Conservation (phyloP, 1,140 invertebrate genomes). For the Macrocentrus cingulum region DNA sequence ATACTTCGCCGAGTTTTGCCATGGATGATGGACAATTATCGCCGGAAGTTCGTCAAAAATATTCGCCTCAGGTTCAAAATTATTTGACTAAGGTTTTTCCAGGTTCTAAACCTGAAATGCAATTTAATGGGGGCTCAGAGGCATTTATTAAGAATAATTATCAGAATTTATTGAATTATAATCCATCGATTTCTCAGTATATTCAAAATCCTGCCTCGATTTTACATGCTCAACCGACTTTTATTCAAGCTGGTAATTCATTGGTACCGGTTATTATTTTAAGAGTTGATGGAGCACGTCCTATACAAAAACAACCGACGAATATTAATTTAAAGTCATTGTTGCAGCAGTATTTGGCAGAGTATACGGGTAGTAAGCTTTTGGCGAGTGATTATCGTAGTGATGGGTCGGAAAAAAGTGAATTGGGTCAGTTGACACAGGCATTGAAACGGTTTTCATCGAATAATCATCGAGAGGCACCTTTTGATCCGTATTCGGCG, state of each 20-base stretch:
- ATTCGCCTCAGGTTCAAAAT: slow-evolving; percentile 32
- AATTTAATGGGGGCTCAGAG: slow-evolving; percentile 1
- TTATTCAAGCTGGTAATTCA: slow-evolving; percentile 53
- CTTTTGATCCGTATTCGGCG: too few species aligned
- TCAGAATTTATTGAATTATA: slow-evolving; percentile 48
- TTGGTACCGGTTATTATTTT: slow-evolving; percentile 55
- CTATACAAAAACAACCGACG: slow-evolving; percentile 36
- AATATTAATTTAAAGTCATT: slow-evolving; percentile 54
- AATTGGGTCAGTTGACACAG: slow-evolving; percentile 42
- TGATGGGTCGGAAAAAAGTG: slow-evolving; percentile 30
- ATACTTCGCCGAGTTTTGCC: slow-evolving; percentile 31
- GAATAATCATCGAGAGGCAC: not conserved
- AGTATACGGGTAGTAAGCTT: slow-evolving; percentile 44
- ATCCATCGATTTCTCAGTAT: slow-evolving; percentile 56
- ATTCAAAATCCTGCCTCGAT: slow-evolving; percentile 54
- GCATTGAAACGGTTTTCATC: slow-evolving; percentile 38
- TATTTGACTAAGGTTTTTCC: slow-evolving; percentile 40
- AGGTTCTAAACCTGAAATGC: slow-evolving; percentile 23
- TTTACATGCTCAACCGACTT: slow-evolving; percentile 53
- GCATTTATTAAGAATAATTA: slow-evolving; percentile 30
- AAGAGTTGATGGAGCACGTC: slow-evolving; percentile 49
- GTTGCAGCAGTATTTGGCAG: slow-evolving; percentile 50
- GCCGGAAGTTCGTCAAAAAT: slow-evolving; percentile 30
- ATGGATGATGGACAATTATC: slow-evolving; percentile 29
- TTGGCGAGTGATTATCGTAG: slow-evolving; percentile 40